These are phyloP conservation scores for Xiphorhynchus erythropygius DNA, from an alignment of 2,797 vertebrate genomes.

Conservation along the genomic window DNA sequence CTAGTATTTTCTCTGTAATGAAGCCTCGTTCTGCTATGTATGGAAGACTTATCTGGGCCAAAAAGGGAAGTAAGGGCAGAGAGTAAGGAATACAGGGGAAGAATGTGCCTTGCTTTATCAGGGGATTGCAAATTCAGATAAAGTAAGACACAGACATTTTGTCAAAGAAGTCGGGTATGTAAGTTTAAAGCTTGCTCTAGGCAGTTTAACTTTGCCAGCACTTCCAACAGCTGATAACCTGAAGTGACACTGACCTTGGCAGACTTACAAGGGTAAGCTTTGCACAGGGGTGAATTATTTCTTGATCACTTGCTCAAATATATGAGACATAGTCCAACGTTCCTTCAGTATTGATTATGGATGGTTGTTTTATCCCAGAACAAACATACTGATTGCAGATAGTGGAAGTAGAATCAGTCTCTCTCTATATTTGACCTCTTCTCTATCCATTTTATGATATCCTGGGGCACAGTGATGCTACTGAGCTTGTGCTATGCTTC, in stretches of 20 bases:
- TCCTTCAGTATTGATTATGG: constrained; percentile 8
- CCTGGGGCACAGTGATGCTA: neutral
- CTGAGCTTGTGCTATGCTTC: neutral
- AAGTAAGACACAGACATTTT: neutral
- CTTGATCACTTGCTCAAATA: constrained; percentile 1
- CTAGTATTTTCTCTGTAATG: neutral
- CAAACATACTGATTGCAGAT: neutral
- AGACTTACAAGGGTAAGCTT: constrained; percentile 5
- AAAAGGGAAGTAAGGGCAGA: neutral
- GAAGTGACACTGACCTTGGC: constrained; percentile 33
- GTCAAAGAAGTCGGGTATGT: neutral
- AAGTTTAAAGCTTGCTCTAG: constrained; percentile 36
- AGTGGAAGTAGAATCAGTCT: neutral
- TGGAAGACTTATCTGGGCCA: neutral
- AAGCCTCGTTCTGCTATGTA: neutral
- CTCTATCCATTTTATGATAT: neutral
- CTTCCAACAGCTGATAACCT: constrained; percentile 24
- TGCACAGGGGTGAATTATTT: neutral
- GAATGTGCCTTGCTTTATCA: neutral
- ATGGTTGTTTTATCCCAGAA: constrained; percentile 14
- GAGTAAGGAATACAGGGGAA: neutral
- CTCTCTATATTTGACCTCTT: neutral
- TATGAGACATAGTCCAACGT: neutral
- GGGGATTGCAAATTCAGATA: neutral
- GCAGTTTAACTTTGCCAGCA: neutral